phyloP scores from a whole-genome alignment of 2,888 invertebrate species.

The Brassicogethes aeneus region DNA sequence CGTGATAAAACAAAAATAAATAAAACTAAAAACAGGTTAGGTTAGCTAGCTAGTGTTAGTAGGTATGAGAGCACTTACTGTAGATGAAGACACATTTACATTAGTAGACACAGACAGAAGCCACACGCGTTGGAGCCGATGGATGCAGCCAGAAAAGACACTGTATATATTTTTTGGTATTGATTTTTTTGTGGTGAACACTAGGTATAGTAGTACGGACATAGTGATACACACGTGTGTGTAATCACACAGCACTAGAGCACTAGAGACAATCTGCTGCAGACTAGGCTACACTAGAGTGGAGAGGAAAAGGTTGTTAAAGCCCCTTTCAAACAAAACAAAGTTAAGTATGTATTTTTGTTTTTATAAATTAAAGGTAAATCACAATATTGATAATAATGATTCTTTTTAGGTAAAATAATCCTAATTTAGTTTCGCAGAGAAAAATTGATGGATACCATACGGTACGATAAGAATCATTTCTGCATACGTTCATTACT shows the following conservation, averaged over 20 bases:
- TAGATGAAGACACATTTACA: constrained; percentile 38
- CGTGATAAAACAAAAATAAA: not conserved
- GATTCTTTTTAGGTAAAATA: no score
- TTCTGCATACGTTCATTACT: no score
- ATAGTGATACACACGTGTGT: constrained; percentile 14
- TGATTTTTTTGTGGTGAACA: constrained; percentile 30
- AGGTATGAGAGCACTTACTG: constrained; percentile 36
- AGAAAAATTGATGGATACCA: no score
- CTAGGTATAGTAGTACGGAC: constrained; percentile 24
- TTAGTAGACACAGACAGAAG: constrained; percentile 42
- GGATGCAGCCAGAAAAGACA: constrained; percentile 25
- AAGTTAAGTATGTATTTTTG: no score
- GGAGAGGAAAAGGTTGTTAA: not conserved
- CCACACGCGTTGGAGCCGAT: constrained; percentile 31
- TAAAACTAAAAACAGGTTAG: no score
- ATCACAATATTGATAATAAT: no score
- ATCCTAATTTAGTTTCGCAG: no score
- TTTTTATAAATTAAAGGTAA: no score
- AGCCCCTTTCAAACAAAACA: constrained; percentile 15
- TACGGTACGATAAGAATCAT: no score
- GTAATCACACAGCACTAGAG: constrained; percentile 27
- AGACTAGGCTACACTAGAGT: constrained; percentile 22
- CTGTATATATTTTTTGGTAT: no score
- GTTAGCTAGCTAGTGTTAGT: constrained; percentile 25
- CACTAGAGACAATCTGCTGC: constrained; percentile 25